Evolutionary conservation across 2,888 invertebrate genomes (phyloP).

Genomic region (Hypomecis punctinalis): DNA sequence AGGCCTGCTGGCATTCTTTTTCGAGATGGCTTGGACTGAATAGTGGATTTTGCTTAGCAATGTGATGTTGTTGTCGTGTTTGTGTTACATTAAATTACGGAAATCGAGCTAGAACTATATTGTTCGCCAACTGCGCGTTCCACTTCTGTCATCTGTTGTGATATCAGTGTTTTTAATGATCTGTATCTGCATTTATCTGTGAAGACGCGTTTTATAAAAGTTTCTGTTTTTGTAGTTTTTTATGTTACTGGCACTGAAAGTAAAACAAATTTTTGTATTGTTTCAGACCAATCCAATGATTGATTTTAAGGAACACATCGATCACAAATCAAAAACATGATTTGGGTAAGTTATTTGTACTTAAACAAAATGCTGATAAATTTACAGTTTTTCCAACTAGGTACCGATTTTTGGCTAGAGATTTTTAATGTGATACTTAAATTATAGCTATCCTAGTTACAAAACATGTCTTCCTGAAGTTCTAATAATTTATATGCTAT

Average conservation of each 20-base stretch:
- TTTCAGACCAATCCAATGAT: conserved; percentile 70
- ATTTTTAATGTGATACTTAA: no score
- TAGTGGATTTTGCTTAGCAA: conserved; percentile 62
- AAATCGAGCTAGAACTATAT: conserved; percentile 65
- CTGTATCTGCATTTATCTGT: conserved; percentile 36
- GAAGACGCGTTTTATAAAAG: neutral
- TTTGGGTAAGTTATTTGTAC: conserved; percentile 63
- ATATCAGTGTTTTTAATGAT: conserved; percentile 56
- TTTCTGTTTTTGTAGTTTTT: neutral
- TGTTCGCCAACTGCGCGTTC: conserved; percentile 55
- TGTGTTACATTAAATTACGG: conserved; percentile 71
- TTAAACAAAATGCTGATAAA: neutral
- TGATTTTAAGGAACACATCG: conserved; percentile 48
- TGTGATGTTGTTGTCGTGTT: conserved; percentile 68
- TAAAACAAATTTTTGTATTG: conserved; percentile 42
- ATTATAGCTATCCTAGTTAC: no score
- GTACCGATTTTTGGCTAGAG: no score
- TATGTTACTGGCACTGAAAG: no score
- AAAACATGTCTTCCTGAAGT: no score
- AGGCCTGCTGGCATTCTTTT: conserved; percentile 39
- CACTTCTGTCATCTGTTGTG: conserved; percentile 51
- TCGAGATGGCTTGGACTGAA: conserved; percentile 52
- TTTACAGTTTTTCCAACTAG: no score
- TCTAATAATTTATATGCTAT: no score
- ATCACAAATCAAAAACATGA: conserved; percentile 63